Base-by-base conservation (phyloP, 2,888 invertebrate genomes). In the Alloplasta piceator region DNA sequence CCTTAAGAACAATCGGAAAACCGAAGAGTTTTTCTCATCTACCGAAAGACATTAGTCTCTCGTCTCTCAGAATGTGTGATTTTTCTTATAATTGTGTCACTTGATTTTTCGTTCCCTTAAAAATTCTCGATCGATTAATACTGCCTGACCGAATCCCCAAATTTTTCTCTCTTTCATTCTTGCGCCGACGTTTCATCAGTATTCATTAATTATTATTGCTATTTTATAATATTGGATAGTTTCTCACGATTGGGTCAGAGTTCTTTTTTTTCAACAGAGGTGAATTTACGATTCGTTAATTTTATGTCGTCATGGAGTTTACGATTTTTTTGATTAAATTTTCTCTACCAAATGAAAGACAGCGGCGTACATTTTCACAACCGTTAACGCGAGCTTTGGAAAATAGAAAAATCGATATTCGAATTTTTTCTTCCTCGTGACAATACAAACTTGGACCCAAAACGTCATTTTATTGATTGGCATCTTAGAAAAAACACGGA, bases 381-480 rank as follows among this genome's bases (percentile, higher is more conserved):
- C n/a, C 41, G n/a, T 48, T n/a, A 58, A 38, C 9, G 16, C 14
- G 41, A 58, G 7, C 26, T 46, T 64, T 48, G 52, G 52, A 70
- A 63, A 38, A 46, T 39, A 63, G n/a, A 5, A 58, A 71, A 71
- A 10, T 9, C 43, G 43, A 43, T 43, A 43, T 43, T 38, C 12
- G 58, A 38, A 26, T 2, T 55, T 77, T 55, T 9, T 16, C 39
- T 80, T 55, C 72, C 63, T 73, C 73, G 52, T 63, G 61, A 80
- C 74, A 61, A 74, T 63, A 46, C 14, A 50, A 73, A 73, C 55
- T 83, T 77, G 83, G 82, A 77, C 82, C 82, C 83, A 82, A 26
- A 83, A 73, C 73, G 76, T 79, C 74, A 70, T 60, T 81, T 63
- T 74, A 78, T 76, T 77, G 63, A 73, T 81, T 83, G 82, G 83